Conservation (phyloP, 2,797 vertebrate species). For the Clarias laeviceps region DNA sequence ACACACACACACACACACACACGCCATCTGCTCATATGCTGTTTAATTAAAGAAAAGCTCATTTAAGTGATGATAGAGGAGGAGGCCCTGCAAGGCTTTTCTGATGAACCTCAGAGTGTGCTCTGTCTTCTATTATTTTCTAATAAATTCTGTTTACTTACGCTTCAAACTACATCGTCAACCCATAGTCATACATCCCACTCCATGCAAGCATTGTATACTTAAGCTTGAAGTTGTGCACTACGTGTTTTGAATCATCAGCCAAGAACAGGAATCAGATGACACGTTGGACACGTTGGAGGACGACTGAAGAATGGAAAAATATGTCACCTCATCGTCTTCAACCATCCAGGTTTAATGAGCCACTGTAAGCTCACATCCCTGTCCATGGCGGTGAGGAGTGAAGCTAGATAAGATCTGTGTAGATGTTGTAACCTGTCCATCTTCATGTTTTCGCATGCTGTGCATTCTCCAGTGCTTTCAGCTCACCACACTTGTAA, state of each 20-base stretch:
- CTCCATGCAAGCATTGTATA: neutral
- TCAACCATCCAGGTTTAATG: neutral
- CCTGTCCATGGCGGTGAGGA: neutral
- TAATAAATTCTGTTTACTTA: neutral
- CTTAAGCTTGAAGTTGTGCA: neutral
- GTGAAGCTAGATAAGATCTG: neutral
- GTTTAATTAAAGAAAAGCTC: conserved; percentile 67
- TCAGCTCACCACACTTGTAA: neutral
- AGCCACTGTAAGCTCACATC: neutral
- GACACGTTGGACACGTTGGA: neutral
- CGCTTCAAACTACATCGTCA: neutral
- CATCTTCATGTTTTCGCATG: neutral
- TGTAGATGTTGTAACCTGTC: neutral
- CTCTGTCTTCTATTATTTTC: neutral
- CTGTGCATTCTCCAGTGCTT: neutral
- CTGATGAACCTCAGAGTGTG: conserved; percentile 6
- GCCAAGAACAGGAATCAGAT: neutral
- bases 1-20: conserved; percentile 1
- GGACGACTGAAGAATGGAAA: neutral
- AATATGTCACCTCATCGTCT: neutral
- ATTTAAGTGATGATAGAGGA: conserved; percentile 73
- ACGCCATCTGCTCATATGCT: conserved; percentile 63
- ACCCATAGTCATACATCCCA: neutral
- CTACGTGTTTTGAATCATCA: neutral
- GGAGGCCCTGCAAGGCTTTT: conserved; percentile 51